Base-by-base conservation (phyloP, 2,113 vertebrate species). In the Clarias macrocephalus region DNA sequence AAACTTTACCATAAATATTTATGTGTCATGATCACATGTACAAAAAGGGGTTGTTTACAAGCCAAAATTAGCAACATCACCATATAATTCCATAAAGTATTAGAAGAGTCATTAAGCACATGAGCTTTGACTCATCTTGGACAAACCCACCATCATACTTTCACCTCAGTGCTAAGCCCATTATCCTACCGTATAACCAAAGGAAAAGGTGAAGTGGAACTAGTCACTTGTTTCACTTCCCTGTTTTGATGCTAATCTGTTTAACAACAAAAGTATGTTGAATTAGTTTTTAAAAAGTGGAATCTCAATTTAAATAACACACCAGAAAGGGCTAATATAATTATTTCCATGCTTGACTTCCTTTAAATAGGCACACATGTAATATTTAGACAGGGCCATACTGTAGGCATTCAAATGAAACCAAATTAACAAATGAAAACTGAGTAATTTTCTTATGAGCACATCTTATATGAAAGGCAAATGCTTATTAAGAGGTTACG, bases 161-260 rank as follows among this genome's bases (percentile, higher is more conserved):
- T 86, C 1, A 18, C 73, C 30, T 54, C 6, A 54, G 12, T 5
- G 37, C 57, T 81, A 12, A 70, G 48, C 68, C 18, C 28, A 42
- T 66, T 9, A 37, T 65, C 86, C 15, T 25, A 23, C 54, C 23
- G 54, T 62, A 60, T 80, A 57, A 84, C 72, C 30, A 52, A 48
- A 73, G 52, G 21, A 89, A 86, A 84, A 72, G 11, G 10, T 84
- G 85, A 87, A 89, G 82, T 84, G 82, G 25, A 85, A 87, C 80
- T 28, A 23, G 76, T 8, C 65, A 23, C 52, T 48, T 11, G 13
- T 89, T 85, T 87, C 86, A 82, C 48, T 87, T 87, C 86, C 63
- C 81, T 77, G 72, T 87, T 77, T 87, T 59, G 19, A 77, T 28
- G 72, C 25, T 77, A n/a, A 4, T 12, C 59, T 54, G 28, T 62